These are phyloP conservation scores for Lymantria monacha DNA, from an alignment of 2,888 invertebrate genomes.

Conservation along the genomic window DNA sequence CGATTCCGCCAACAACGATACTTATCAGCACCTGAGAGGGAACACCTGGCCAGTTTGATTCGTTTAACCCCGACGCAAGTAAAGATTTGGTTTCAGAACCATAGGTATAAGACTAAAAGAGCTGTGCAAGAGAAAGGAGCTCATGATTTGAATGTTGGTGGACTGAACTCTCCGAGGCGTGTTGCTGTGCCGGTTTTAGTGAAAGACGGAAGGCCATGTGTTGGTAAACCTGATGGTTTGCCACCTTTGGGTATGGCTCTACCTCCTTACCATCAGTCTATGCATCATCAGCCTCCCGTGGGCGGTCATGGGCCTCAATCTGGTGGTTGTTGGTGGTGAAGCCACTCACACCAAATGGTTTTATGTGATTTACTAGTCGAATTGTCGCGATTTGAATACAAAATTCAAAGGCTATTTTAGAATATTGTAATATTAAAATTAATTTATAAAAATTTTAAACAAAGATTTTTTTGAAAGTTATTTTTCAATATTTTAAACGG, in stretches of 20 bases:
- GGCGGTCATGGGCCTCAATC: constrained; percentile 64
- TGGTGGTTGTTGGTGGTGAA: constrained; percentile 82
- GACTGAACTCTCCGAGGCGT: constrained; percentile 91
- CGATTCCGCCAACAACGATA: constrained; percentile 98
- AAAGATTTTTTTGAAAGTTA: too few relatives aligned
- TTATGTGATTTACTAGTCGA: constrained; percentile 67
- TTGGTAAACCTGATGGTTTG: constrained; percentile 82
- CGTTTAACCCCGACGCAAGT: constrained; percentile 98
- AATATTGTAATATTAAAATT: neutral
- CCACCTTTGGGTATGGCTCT: constrained; percentile 73
- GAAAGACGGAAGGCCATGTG: constrained; percentile 95
- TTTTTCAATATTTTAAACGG: too few relatives aligned
- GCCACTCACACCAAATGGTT: constrained; percentile 13
- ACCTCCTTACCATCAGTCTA: constrained; percentile 75
- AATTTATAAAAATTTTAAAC: too few relatives aligned
- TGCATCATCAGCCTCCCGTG: constrained; percentile 69
- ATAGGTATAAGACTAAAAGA: constrained; percentile 99
- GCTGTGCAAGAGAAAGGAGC: constrained; percentile 96
- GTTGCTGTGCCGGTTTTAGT: constrained; percentile 97
- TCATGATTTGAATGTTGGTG: constrained; percentile 85
- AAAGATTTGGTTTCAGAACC: constrained; percentile 99
- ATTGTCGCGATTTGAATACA: constrained; percentile 31
- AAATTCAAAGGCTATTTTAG: constrained; percentile 6
- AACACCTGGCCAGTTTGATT: constrained; percentile 97
- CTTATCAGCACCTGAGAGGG: constrained; percentile 98